Percentiles rank a stretch among this genome's conserved stretches.
Evolutionary conservation across 2,888 invertebrate genomes (phyloP).

Genomic region (Podotricha telesiphe): DNA sequence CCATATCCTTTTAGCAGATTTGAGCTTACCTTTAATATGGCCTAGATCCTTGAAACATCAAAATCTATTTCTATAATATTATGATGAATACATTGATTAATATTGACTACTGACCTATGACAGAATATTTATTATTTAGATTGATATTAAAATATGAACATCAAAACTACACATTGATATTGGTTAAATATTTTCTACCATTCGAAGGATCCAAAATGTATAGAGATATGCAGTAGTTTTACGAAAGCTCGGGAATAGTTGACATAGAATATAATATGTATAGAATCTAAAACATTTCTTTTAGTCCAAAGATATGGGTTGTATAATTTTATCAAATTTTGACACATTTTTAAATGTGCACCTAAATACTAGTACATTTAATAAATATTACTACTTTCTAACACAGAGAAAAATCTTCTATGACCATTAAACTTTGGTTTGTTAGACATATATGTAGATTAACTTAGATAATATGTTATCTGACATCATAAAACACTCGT

Average conservation of each 20-base stretch:
- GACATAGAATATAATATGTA: slow-evolving; percentile 15
- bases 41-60: slow-evolving; percentile 19
- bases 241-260: slow-evolving; percentile 20
- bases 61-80: slow-evolving; percentile 24
- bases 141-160: slow-evolving; percentile 22
- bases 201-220: slow-evolving; percentile 21
- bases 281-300: slow-evolving; percentile 22
- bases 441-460: neutral
- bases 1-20: slow-evolving; percentile 23
- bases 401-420: slow-evolving; percentile 2
- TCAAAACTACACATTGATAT: slow-evolving; percentile 32
- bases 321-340: slow-evolving; percentile 31
- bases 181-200: slow-evolving; percentile 19
- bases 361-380: slow-evolving; percentile 8
- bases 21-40: slow-evolving; percentile 25
- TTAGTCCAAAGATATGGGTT: slow-evolving; percentile 16
- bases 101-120: slow-evolving; percentile 18
- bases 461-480: neutral
- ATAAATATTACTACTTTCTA: slow-evolving; percentile 12
- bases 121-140: slow-evolving; percentile 10
- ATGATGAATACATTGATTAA: slow-evolving; percentile 20
- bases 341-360: slow-evolving; percentile 23
- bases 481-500: neutral
- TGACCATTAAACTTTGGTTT: neutral
- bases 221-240: slow-evolving; percentile 11